Percentiles rank a stretch among this genome's conserved stretches.
Conservation (phyloP, 2,888 invertebrate species). For the Thymelicus sylvestris region DNA sequence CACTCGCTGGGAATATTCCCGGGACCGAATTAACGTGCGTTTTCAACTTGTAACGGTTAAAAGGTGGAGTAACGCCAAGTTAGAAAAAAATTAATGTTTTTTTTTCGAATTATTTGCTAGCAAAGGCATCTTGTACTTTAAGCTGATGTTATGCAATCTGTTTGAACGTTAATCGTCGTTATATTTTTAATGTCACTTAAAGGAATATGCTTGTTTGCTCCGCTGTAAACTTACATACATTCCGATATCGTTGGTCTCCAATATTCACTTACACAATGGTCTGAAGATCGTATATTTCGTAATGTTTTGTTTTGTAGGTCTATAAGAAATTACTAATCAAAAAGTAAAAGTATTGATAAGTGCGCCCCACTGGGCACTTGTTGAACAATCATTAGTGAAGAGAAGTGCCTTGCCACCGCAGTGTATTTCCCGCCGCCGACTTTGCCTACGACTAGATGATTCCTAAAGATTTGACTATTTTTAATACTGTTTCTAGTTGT, state of each 20-base stretch:
- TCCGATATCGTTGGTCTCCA: neutral
- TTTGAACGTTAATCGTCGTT: too few species aligned
- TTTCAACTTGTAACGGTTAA: neutral
- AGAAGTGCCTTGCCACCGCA: slow-evolving; percentile 52
- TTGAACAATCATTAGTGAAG: neutral
- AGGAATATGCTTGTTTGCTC: neutral
- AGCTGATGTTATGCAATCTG: neutral
- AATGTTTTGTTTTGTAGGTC: too few species aligned
- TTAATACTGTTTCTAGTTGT: slow-evolving; percentile 78
- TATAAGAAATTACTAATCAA: too few species aligned
- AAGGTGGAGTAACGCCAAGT: neutral
- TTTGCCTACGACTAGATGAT: slow-evolving; percentile 60
- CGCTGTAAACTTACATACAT: neutral
- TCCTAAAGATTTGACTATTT: slow-evolving; percentile 81
- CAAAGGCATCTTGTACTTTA: neutral
- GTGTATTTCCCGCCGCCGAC: slow-evolving; percentile 56
- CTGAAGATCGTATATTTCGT: too few species aligned
- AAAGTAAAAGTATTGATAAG: too few species aligned
- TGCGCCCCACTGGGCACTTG: too few species aligned
- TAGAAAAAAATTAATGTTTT: neutral
- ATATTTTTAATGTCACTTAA: neutral
- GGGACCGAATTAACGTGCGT: slow-evolving; percentile 11
- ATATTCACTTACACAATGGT: too few species aligned
- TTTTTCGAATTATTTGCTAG: neutral
- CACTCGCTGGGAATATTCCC: slow-evolving; percentile 43